Conservation (phyloP, 2,888 invertebrate genomes). For the Ectropis crepuscularia region DNA sequence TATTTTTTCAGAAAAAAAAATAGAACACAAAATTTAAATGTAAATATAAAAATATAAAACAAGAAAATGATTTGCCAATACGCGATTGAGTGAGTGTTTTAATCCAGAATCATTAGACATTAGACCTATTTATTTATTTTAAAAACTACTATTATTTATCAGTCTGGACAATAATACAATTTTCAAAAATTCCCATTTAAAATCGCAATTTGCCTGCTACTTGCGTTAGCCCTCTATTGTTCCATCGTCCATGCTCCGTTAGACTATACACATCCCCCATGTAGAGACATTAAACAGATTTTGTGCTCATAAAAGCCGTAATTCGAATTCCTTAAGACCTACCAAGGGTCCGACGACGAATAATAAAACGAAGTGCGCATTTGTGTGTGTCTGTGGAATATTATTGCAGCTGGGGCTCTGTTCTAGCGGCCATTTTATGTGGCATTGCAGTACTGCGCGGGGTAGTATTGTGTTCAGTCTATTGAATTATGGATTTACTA, state of each 20-base stretch:
- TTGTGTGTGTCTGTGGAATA: constrained; percentile 38
- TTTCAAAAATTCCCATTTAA: too few species aligned
- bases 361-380: constrained; percentile 39
- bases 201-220: background rate
- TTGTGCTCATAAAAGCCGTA: constrained; percentile 78
- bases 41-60: too few species aligned
- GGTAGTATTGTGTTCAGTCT: too few species aligned
- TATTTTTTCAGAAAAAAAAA: background rate
- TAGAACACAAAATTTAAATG: too few species aligned
- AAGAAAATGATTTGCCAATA: too few species aligned
- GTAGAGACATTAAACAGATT: constrained; percentile 77
- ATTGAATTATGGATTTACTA: too few species aligned
- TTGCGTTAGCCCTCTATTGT: background rate
- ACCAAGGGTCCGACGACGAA: constrained; percentile 52
- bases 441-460: too few species aligned
- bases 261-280: constrained; percentile 41
- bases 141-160: too few species aligned
- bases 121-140: too few species aligned
- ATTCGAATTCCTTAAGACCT: constrained; percentile 81
- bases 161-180: too few species aligned
- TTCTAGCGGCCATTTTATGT: background rate
- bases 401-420: constrained; percentile 17
- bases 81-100: too few species aligned
- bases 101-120: too few species aligned
- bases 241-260: constrained; percentile 15